phyloP scores from a whole-genome alignment of 2,888 invertebrate species.

The Bhutanitis thaidina region DNA sequence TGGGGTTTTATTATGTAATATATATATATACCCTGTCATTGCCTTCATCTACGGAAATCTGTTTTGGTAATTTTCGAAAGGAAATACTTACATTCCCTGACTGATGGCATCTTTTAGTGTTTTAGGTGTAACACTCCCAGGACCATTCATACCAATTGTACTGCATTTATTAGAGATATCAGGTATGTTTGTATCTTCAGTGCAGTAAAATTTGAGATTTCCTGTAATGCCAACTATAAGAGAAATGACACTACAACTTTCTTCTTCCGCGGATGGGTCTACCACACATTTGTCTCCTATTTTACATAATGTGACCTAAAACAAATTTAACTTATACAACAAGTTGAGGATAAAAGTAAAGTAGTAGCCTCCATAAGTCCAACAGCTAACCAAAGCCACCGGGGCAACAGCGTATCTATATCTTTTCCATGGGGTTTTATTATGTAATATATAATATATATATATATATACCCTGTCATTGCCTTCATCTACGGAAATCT shows the following conservation, averaged over 20 bases:
- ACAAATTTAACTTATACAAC: conserved; percentile 9
- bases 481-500: too few relatives aligned
- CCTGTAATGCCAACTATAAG: conserved; percentile 88
- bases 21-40: too few relatives aligned
- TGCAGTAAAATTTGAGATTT: conserved; percentile 50
- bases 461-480: too few relatives aligned
- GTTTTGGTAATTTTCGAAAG: too few relatives aligned
- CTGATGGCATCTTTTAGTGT: conserved; percentile 85
- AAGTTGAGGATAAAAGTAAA: too few relatives aligned
- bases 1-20: too few relatives aligned
- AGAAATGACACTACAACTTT: conserved; percentile 90
- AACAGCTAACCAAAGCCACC: too few relatives aligned
- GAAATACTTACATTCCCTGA: conserved; percentile 86
- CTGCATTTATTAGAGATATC: conserved; percentile 65
- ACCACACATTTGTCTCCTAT: conserved; percentile 93
- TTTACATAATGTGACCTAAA: conserved; percentile 86
- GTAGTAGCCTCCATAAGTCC: too few relatives aligned
- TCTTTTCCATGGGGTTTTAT: too few relatives aligned
- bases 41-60: too few relatives aligned
- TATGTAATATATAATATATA: too few relatives aligned
- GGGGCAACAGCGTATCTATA: too few relatives aligned
- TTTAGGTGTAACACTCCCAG: conserved; percentile 86
- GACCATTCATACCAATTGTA: conserved; percentile 83
- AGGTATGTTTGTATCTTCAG: conserved; percentile 25
- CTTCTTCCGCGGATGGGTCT: conserved; percentile 95